These are phyloP conservation scores for Lysandra bellargus DNA, from an alignment of 2,888 invertebrate genomes.

Conservation along the genomic window DNA sequence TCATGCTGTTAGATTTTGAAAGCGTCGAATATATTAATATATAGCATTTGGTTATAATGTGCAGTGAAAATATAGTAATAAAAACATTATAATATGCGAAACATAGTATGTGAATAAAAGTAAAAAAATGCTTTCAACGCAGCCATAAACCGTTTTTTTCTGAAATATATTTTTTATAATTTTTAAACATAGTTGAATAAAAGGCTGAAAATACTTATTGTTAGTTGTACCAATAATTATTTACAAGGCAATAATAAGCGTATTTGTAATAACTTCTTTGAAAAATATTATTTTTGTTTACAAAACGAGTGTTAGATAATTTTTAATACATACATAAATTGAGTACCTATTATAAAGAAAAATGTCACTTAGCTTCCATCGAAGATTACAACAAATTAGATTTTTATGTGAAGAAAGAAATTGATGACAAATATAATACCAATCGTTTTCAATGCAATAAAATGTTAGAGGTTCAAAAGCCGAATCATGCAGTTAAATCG, in stretches of 20 bases:
- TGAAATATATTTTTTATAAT: neutral
- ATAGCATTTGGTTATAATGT: conserved; percentile 16
- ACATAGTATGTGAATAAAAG: conserved; percentile 1
- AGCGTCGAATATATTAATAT: conserved; percentile 9
- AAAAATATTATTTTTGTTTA: neutral
- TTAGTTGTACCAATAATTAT: neutral
- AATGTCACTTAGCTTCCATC: neutral
- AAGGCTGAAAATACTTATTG: neutral
- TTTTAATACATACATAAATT: neutral
- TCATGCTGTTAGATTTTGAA: conserved; percentile 50
- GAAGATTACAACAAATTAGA: neutral
- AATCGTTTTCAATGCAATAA: neutral
- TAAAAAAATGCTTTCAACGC: neutral
- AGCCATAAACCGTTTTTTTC: neutral
- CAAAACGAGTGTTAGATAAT: neutral
- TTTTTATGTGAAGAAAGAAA: neutral
- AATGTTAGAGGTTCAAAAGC: conserved; percentile 13
- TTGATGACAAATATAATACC: neutral
- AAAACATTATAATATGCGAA: neutral
- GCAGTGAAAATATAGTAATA: conserved; percentile 12
- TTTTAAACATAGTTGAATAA: neutral
- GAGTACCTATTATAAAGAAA: neutral
- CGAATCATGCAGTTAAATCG: conserved; percentile 30
- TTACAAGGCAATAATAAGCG: neutral
- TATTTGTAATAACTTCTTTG: neutral